Percentiles rank a stretch among this genome's conserved stretches.
Evolutionary conservation across 2,888 invertebrate genomes (phyloP).

Genomic region (Ophion slaviceki): DNA sequence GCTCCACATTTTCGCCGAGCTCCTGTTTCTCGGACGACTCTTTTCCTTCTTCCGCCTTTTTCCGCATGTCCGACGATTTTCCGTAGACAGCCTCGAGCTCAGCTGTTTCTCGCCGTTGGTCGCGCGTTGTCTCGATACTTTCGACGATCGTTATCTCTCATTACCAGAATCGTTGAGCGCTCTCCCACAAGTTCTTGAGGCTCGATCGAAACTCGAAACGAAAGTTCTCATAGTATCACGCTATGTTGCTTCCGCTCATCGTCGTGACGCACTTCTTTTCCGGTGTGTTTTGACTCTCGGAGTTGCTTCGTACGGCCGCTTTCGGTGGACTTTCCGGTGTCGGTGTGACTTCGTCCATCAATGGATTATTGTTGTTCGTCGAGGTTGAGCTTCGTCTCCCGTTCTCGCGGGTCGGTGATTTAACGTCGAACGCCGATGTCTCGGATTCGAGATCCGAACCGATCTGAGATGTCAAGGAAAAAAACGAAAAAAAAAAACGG

Average conservation of each 20-base stretch:
- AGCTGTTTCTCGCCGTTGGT: not conserved
- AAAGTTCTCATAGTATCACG: conserved; percentile 84
- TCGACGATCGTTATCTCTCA: conserved; percentile 43
- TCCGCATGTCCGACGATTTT: not conserved
- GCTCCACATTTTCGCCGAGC: not conserved
- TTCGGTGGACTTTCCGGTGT: conserved; percentile 81
- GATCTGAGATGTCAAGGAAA: conserved; percentile 82
- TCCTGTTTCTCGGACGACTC: not conserved
- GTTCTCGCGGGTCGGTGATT: conserved; percentile 84
- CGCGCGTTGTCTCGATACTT: conserved; percentile 21
- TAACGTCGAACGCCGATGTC: conserved; percentile 86
- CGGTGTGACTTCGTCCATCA: conserved; percentile 81
- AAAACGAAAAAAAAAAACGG: not conserved
- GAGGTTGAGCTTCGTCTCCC: conserved; percentile 84
- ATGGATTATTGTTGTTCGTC: conserved; percentile 84
- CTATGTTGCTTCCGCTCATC: conserved; percentile 86
- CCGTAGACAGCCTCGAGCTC: not conserved
- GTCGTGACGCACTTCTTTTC: conserved; percentile 86
- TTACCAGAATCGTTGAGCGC: conserved; percentile 80
- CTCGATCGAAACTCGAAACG: conserved; percentile 81
- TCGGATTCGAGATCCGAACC: conserved; percentile 88
- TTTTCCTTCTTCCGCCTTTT: not conserved
- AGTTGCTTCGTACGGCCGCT: conserved; percentile 84
- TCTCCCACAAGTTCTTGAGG: conserved; percentile 79
- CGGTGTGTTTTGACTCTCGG: conserved; percentile 85